These are phyloP conservation scores for Tragopan temminckii DNA, from an alignment of 2,797 vertebrate species.

Conservation along the genomic window DNA sequence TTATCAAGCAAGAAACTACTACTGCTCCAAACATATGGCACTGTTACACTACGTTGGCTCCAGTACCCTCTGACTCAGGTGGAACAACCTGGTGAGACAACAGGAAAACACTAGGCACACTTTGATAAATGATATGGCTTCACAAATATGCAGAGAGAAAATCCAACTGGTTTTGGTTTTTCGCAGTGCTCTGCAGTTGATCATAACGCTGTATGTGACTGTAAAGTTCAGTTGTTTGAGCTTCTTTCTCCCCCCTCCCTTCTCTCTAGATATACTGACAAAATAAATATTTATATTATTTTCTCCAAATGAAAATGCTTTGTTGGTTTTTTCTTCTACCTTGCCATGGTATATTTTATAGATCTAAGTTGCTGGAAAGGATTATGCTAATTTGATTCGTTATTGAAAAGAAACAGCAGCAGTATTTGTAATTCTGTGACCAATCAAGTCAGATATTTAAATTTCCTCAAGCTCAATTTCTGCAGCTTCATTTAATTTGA, in stretches of 20 bases:
- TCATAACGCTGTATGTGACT: background rate
- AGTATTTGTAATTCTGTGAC: slow-evolving; percentile 7
- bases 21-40: slow-evolving; percentile 73
- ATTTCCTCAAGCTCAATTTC: slow-evolving; percentile 28
- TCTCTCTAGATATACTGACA: background rate
- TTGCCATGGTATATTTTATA: background rate
- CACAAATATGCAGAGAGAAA: background rate
- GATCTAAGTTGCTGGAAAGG: slow-evolving; percentile 22
- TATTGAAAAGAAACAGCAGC: background rate
- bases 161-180: slow-evolving; percentile 10
- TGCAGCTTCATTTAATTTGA: slow-evolving; percentile 36
- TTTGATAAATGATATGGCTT: background rate
- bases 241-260: fast-evolving
- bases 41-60: slow-evolving; percentile 43
- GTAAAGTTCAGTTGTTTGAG: background rate
- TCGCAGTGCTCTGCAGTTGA: background rate
- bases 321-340: background rate
- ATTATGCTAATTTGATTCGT: slow-evolving; percentile 42
- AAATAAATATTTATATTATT: background rate
- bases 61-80: slow-evolving; percentile 37
- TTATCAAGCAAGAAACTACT: slow-evolving; percentile 70
- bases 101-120: slow-evolving; percentile 7
- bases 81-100: slow-evolving; percentile 19
- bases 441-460: slow-evolving; percentile 42
- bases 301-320: background rate